A percentile compares a stretch with the other conserved stretches of the same genome.
phyloP scores from a whole-genome alignment of 2,797 vertebrate species.

The Pteropus rufus region DNA sequence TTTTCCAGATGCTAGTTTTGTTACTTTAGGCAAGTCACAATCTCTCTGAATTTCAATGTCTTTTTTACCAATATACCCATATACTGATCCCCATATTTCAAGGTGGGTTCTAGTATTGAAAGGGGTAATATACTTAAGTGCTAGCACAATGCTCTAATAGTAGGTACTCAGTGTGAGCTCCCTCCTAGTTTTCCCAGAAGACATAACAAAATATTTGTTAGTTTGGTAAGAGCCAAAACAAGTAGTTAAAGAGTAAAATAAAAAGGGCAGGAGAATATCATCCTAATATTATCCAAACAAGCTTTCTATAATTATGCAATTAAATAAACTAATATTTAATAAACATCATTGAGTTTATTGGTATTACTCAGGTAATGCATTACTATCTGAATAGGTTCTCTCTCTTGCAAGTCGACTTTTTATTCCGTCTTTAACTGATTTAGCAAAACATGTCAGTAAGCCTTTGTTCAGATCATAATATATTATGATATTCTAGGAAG shows the following conservation, averaged over 20 bases:
- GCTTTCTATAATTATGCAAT: background rate
- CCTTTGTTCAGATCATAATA: constrained; percentile 36
- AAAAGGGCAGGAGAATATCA: background rate
- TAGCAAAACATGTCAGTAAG: background rate
- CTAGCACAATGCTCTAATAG: background rate
- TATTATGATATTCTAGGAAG: background rate
- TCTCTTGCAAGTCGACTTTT: background rate
- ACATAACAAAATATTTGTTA: background rate
- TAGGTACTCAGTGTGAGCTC: background rate
- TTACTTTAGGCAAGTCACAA: background rate
- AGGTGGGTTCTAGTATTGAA: background rate
- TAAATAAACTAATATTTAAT: constrained; percentile 26
- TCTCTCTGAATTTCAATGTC: background rate
- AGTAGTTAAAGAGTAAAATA: background rate
- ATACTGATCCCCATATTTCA: background rate
- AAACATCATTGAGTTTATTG: background rate
- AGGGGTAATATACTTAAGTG: background rate
- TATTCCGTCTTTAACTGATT: constrained; percentile 22
- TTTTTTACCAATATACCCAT: background rate
- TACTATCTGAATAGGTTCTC: constrained; percentile 12
- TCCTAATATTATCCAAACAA: background rate
- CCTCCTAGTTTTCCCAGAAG: background rate
- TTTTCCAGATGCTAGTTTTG: background rate
- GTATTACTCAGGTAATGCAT: background rate
- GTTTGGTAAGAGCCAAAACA: background rate